A percentile compares a stretch with the other conserved stretches of the same genome.
Evolutionary conservation across 2,888 invertebrate species (phyloP).

Genomic region (Herminia tarsipennalis): DNA sequence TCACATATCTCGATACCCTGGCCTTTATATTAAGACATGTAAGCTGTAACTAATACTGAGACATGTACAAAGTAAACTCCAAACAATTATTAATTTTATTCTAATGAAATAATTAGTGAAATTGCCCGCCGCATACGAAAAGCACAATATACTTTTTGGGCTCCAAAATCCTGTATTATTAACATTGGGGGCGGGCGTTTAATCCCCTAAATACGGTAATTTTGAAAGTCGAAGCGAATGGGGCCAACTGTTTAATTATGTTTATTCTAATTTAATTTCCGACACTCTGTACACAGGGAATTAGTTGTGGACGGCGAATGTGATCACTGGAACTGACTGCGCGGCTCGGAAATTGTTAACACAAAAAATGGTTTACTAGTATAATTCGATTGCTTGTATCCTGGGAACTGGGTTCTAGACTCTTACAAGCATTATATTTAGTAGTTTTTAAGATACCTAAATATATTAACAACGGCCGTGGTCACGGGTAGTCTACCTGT

Average conservation of each 20-base stretch:
- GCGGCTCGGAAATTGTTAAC: background rate
- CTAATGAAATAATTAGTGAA: conserved; percentile 65
- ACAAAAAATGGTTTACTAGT: background rate
- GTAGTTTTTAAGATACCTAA: too few species aligned
- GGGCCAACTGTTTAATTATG: conserved; percentile 73
- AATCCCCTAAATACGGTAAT: conserved; percentile 66
- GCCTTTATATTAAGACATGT: too few species aligned
- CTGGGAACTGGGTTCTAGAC: too few species aligned
- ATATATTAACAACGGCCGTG: too few species aligned
- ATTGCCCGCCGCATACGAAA: conserved; percentile 50
- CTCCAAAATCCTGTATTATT: conserved; percentile 60
- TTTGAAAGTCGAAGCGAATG: conserved; percentile 67
- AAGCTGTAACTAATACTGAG: too few species aligned
- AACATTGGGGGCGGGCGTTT: conserved; percentile 58
- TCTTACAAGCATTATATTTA: too few species aligned
- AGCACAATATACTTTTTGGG: conserved; percentile 53
- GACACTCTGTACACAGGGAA: conserved; percentile 55
- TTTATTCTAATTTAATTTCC: conserved; percentile 77
- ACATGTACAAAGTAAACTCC: conserved; percentile 16
- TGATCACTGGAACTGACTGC: conserved; percentile 4
- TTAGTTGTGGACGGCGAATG: conserved; percentile 31
- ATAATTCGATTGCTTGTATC: background rate
- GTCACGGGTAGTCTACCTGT: too few species aligned
- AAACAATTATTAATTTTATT: conserved; percentile 53
- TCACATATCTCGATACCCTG: too few species aligned